phyloP scores from a whole-genome alignment of 2,797 vertebrate genomes.

The Molossus alvarezi region DNA sequence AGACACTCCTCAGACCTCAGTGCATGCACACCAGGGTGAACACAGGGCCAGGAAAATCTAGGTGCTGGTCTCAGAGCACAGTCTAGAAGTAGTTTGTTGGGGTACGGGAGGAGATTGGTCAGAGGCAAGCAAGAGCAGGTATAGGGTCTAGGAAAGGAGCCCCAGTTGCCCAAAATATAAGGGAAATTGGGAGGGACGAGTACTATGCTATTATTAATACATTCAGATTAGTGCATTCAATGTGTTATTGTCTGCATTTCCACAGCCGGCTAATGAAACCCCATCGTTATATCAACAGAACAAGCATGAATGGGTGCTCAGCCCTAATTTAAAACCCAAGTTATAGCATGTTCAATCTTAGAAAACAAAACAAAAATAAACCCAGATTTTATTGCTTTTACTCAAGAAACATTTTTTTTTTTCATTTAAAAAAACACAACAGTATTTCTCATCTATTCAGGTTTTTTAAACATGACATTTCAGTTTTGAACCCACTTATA shows the following conservation, averaged over 20 bases:
- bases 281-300: neutral
- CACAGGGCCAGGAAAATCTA: neutral
- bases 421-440: neutral
- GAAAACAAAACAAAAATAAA: slow-evolving; percentile 56
- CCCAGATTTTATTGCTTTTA: slow-evolving; percentile 43
- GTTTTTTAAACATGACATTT: slow-evolving; percentile 25
- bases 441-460: slow-evolving; percentile 3
- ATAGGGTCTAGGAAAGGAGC: neutral
- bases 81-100: neutral
- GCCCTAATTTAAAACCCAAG: neutral
- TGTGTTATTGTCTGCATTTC: neutral
- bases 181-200: too few relatives aligned
- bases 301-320: neutral
- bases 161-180: neutral
- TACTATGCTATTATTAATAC: neutral
- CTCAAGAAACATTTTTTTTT: slow-evolving; percentile 27
- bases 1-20: neutral
- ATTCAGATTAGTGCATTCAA: neutral
- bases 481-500: slow-evolving; percentile 19
- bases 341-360: slow-evolving; percentile 33
- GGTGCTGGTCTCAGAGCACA: neutral
- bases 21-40: neutral
- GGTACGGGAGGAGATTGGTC: neutral
- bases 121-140: neutral
- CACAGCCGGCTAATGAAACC: neutral